Conservation (phyloP, 2,113 vertebrate species). For the Heteronetta atricapilla region DNA sequence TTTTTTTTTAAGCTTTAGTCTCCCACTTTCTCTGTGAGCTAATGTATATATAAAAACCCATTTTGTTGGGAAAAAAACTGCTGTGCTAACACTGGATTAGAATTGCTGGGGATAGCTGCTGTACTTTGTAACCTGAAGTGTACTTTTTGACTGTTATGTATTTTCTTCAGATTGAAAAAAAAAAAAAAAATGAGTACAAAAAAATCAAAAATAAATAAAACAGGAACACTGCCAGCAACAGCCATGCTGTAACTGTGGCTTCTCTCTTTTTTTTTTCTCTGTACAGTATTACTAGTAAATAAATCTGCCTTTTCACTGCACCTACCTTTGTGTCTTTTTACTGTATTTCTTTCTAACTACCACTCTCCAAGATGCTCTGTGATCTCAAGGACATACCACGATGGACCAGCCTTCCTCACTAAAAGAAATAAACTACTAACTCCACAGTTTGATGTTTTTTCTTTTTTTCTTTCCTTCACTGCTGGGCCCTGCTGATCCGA, state of each 20-base stretch:
- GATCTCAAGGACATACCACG: neutral
- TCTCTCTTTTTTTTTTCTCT: constrained; percentile 82
- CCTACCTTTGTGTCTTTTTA: constrained; percentile 81
- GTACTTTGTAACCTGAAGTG: constrained; percentile 88
- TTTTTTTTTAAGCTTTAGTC: constrained; percentile 72
- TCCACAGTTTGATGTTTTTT: neutral
- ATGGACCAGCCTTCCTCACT: constrained; percentile 10
- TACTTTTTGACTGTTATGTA: constrained; percentile 83
- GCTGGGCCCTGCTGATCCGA: neutral
- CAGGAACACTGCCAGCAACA: constrained; percentile 83
- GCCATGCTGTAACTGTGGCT: constrained; percentile 84
- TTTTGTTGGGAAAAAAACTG: constrained; percentile 73
- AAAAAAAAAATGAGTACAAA: constrained; percentile 65
- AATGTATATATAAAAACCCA: constrained; percentile 81
- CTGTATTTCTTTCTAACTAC: constrained; percentile 79
- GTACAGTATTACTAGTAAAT: constrained; percentile 90
- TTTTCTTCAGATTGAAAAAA: constrained; percentile 75
- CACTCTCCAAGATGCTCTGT: constrained; percentile 30
- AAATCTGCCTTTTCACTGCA: constrained; percentile 88
- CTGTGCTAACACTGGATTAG: constrained; percentile 83
- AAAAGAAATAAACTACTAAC: constrained; percentile 59
- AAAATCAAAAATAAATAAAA: constrained; percentile 38
- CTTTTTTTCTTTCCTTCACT: neutral
- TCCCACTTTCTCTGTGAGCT: constrained; percentile 74
- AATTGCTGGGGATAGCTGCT: constrained; percentile 84